A percentile compares a stretch with the other conserved stretches of the same genome.
phyloP scores from a whole-genome alignment of 1,140 invertebrate genomes.

The Pseudomyrmex concolor region DNA sequence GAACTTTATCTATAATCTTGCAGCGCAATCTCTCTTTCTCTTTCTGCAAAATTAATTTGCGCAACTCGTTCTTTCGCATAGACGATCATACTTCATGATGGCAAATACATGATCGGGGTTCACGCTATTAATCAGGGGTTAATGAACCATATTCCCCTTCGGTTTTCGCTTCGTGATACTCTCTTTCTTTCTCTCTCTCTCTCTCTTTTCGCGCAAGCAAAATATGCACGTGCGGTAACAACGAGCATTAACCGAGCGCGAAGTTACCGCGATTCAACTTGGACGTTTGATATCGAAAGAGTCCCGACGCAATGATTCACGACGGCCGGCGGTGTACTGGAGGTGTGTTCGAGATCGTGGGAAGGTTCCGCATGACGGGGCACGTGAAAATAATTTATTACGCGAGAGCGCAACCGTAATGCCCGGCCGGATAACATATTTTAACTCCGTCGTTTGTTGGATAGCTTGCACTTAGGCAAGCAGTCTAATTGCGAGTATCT shows the following conservation, averaged over 20 bases:
- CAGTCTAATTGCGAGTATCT: constrained; percentile 40
- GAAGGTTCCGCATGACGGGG: constrained; percentile 66
- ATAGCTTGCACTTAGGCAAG: constrained; percentile 27
- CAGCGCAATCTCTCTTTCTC: neutral
- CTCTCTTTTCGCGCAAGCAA: neutral
- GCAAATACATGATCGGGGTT: constrained; percentile 17
- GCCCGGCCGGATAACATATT: constrained; percentile 50
- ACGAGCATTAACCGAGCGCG: constrained; percentile 7
- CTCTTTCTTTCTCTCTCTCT: no score
- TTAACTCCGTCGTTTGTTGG: constrained; percentile 30
- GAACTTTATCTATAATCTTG: neutral
- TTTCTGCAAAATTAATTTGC: constrained; percentile 12
- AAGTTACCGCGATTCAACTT: constrained; percentile 17
- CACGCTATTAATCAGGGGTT: constrained; percentile 29
- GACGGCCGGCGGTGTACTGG: constrained; percentile 6
- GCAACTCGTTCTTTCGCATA: neutral
- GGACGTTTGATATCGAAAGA: constrained; percentile 44
- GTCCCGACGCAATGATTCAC: constrained; percentile 53
- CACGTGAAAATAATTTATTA: constrained; percentile 68
- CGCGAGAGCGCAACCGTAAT: constrained; percentile 57
- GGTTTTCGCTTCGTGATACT: no score
- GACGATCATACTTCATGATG: constrained; percentile 9
- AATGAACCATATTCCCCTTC: constrained; percentile 5
- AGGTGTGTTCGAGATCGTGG: constrained; percentile 59
- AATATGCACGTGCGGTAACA: neutral